Evolutionary conservation across 2,113 vertebrate genomes (phyloP).

Genomic region (Zootoca vivipara): DNA sequence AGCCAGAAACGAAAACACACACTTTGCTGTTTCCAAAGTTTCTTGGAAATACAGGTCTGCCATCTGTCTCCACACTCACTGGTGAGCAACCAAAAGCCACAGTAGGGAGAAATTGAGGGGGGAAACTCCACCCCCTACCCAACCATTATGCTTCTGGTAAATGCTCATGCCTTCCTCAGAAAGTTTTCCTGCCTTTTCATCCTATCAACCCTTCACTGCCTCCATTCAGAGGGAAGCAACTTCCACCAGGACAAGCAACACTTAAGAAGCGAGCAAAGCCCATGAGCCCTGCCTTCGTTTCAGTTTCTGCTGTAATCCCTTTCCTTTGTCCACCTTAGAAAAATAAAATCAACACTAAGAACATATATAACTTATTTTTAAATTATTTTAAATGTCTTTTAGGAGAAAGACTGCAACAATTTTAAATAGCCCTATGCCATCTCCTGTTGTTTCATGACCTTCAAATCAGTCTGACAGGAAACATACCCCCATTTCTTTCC

Average conservation of each 20-base stretch:
- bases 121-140: not conserved
- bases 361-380: constrained; percentile 82
- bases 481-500: constrained; percentile 44
- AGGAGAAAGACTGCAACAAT: constrained; percentile 68
- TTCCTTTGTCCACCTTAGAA: not conserved
- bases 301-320: not conserved
- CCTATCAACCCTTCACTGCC: not conserved
- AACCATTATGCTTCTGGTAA: not conserved
- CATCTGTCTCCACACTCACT: not conserved
- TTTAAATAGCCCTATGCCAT: constrained; percentile 72
- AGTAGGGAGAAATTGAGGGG: not conserved
- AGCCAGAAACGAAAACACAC: not conserved
- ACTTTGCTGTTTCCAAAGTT: not conserved
- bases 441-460: constrained; percentile 30
- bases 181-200: not conserved
- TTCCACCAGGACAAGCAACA: not conserved
- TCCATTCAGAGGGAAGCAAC: constrained; percentile 2
- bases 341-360: constrained; percentile 65
- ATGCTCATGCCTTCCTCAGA: not conserved
- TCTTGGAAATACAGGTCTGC: constrained; percentile 6
- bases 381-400: constrained; percentile 79
- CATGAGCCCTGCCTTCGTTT: not conserved
- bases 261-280: not conserved
- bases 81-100: not conserved
- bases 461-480: constrained; percentile 51